These are phyloP conservation scores for Ailurus styani DNA, from an alignment of 2,113 vertebrate genomes.

Conservation along the genomic window DNA sequence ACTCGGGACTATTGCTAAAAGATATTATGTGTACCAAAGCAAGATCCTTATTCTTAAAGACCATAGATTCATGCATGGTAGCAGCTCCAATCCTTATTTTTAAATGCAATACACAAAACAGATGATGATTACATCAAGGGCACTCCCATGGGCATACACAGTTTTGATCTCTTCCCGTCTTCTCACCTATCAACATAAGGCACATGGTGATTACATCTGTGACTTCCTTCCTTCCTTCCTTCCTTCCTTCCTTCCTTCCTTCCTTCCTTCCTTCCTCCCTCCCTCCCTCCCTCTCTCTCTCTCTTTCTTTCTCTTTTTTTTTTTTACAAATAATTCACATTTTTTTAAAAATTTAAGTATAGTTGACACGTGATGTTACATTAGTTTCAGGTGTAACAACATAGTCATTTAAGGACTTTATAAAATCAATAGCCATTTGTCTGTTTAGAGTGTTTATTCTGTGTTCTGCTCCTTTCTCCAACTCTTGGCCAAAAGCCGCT, in stretches of 20 bases:
- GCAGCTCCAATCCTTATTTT: neutral
- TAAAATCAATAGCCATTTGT: neutral
- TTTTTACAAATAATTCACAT: neutral
- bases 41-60: neutral
- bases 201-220: neutral
- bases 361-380: neutral
- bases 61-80: neutral
- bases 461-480: neutral
- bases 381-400: neutral
- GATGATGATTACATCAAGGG: neutral
- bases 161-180: neutral
- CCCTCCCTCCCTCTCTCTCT: too few species aligned
- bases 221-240: fast-evolving
- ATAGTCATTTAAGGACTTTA: neutral
- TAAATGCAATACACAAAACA: neutral
- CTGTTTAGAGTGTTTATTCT: neutral
- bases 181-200: neutral
- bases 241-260: too few species aligned
- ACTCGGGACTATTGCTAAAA: neutral
- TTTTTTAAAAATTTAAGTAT: neutral
- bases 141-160: neutral
- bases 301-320: too few species aligned
- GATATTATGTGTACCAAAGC: neutral
- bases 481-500: neutral
- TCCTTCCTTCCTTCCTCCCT: too few species aligned